Evolutionary conservation across 2,888 invertebrate genomes (phyloP).

Genomic region (Leptopilina drosophilae): DNA sequence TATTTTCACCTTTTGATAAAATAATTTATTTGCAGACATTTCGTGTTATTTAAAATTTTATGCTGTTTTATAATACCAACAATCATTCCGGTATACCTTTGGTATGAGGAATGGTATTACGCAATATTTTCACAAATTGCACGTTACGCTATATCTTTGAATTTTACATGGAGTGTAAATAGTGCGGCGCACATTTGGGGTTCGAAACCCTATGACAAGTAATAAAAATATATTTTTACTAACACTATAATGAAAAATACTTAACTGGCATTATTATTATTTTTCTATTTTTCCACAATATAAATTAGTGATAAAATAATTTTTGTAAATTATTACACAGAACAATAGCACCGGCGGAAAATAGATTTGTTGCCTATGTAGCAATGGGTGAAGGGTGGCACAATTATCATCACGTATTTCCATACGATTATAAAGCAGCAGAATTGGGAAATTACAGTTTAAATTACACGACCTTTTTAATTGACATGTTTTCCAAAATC

Average conservation of each 20-base stretch:
- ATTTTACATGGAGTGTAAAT: constrained; percentile 81
- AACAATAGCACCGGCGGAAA: constrained; percentile 61
- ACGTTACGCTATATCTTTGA: constrained; percentile 78
- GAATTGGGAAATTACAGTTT: constrained; percentile 83
- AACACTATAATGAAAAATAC: too few species aligned
- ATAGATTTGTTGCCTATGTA: constrained; percentile 65
- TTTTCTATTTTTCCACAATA: too few species aligned
- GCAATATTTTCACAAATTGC: constrained; percentile 70
- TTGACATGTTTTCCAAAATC: constrained; percentile 84
- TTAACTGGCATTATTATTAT: too few species aligned
- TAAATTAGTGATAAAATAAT: background rate
- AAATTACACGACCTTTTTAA: constrained; percentile 84
- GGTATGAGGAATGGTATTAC: constrained; percentile 78
- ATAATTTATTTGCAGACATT: constrained; percentile 71
- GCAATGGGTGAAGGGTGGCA: constrained; percentile 78
- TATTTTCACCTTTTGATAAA: background rate
- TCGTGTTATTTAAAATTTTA: constrained; percentile 77
- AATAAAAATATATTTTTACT: constrained; percentile 45
- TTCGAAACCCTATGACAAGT: constrained; percentile 70
- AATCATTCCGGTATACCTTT: constrained; percentile 78
- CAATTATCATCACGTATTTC: constrained; percentile 93
- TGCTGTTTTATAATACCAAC: constrained; percentile 80
- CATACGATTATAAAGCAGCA: constrained; percentile 94
- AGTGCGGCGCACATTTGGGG: constrained; percentile 80
- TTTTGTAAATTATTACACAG: constrained; percentile 44